Conservation (phyloP, 2,888 invertebrate species). For the Pharmacophagus antenor region DNA sequence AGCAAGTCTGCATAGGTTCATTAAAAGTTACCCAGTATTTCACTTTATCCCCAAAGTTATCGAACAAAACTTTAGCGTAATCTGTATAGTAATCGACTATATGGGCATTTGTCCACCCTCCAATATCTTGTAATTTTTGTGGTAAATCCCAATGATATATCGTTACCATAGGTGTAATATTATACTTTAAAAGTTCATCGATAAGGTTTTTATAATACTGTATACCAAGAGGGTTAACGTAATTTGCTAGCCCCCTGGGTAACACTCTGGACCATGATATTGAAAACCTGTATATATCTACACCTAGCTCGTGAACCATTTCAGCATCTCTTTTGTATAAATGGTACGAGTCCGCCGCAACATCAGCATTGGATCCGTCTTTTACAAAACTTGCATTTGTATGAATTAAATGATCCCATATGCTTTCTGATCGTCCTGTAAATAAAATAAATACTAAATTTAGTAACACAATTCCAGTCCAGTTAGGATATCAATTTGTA, state of each 20-base stretch:
- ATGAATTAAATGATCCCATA: slow-evolving; percentile 82
- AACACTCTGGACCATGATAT: slow-evolving; percentile 89
- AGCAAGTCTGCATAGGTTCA: slow-evolving; percentile 84
- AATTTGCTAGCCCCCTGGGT: slow-evolving; percentile 84
- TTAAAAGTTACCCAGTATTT: slow-evolving; percentile 89
- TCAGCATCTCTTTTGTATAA: slow-evolving; percentile 83
- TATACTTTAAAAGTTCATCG: slow-evolving; percentile 83
- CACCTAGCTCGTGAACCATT: slow-evolving; percentile 82
- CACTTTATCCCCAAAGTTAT: slow-evolving; percentile 83
- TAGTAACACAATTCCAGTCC: too few species aligned
- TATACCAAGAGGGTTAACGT: slow-evolving; percentile 85
- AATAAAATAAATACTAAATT: slow-evolving; percentile 30
- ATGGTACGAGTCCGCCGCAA: slow-evolving; percentile 86
- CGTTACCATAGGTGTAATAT: slow-evolving; percentile 86
- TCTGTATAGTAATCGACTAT: slow-evolving; percentile 84
- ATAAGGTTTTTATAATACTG: slow-evolving; percentile 89
- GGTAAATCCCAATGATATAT: slow-evolving; percentile 88
- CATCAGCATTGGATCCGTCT: slow-evolving; percentile 82
- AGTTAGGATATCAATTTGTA: not conserved
- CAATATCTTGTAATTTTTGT: slow-evolving; percentile 82
- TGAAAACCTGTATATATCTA: slow-evolving; percentile 86
- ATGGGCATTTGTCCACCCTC: slow-evolving; percentile 85
- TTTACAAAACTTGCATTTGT: slow-evolving; percentile 73
- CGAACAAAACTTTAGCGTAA: slow-evolving; percentile 82
- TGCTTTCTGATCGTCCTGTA: slow-evolving; percentile 83